Base-by-base conservation (phyloP, 2,797 vertebrate genomes). In the Eulemur mongoz region DNA sequence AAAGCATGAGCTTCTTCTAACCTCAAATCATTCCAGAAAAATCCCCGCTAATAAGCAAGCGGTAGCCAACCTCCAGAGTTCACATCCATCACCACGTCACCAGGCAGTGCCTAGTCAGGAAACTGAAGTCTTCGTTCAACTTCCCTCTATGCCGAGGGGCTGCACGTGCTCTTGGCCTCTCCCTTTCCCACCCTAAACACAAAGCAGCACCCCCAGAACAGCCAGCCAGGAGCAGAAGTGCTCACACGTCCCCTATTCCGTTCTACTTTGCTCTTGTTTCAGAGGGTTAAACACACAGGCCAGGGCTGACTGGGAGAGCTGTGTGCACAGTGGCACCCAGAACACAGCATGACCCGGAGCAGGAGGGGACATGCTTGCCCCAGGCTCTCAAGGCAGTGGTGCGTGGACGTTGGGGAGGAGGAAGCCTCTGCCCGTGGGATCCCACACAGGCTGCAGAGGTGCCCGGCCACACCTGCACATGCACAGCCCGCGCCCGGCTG, bases 121-220 rank as follows among this genome's bases (percentile, higher is more conserved):
- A 82, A 86, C 80, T 79, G 63, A 85, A 72, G 84, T 89, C 97
- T 70, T 95, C 96, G 89, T 88, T 92, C 73, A 69, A 83, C 54
- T 92, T 96, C 93, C 96, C 92, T 93, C 94, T 95, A 70, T 94
- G 93, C 96, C 57, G 63, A 96, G 96, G 97, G 96, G 97, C 63
- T 96, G 92, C 94, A 95, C 82, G 96, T 96, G 94, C 92, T 88
- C 96, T 97, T 43, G 65, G 83, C 86, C 86, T 88, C 73, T 4
- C 22, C 95, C 91, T 63, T 70, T 54, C 69, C 90, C 48, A 38
- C 35, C 54, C 14, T 70, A 84, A 85, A 84, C 78, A 93, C 30
- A 35, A 15, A 52, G 25, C 2, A 7, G 20, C 15, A 32, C 14
- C 2, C 0, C n/a, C 25, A 50, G 82, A 75, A 22, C 17, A 43